Evolutionary conservation across 1,140 invertebrate species (phyloP).

Genomic region (Meloidogyne hapla): DNA sequence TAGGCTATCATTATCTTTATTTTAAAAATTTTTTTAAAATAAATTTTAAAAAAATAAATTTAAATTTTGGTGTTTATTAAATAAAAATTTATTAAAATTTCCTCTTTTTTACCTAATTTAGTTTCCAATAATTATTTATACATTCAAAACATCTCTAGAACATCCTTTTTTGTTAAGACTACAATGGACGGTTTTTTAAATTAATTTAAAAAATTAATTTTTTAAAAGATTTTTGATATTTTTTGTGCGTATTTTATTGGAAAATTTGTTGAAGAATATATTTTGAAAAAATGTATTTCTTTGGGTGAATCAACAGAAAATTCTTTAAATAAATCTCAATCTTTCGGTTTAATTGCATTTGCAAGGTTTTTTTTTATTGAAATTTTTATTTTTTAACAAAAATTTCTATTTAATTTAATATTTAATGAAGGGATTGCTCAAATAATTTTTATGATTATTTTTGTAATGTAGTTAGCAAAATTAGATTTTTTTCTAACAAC

Average conservation of each 20-base stretch:
- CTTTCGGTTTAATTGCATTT: slow-evolving; percentile 1
- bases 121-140: slow-evolving; percentile 45
- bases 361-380: no score
- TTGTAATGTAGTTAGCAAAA: no score
- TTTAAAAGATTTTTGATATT: slow-evolving; percentile 5
- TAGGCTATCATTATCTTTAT: no score
- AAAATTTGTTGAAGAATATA: slow-evolving; percentile 18
- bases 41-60: no score
- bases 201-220: neutral
- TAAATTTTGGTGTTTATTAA: no score
- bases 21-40: no score
- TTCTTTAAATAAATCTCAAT: neutral
- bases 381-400: neutral
- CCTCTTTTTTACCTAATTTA: slow-evolving; percentile 25
- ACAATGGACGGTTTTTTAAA: slow-evolving; percentile 28
- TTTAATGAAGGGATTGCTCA: no score
- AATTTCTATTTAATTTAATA: no score
- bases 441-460: no score
- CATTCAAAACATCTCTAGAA: slow-evolving; percentile 30
- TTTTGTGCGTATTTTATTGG: slow-evolving; percentile 22
- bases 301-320: neutral
- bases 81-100: no score
- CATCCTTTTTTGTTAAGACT: slow-evolving; percentile 10
- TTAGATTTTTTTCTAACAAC: no score
- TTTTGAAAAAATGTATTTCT: neutral